Base-by-base conservation (phyloP, 2,113 vertebrate species). In the Agapornis roseicollis region DNA sequence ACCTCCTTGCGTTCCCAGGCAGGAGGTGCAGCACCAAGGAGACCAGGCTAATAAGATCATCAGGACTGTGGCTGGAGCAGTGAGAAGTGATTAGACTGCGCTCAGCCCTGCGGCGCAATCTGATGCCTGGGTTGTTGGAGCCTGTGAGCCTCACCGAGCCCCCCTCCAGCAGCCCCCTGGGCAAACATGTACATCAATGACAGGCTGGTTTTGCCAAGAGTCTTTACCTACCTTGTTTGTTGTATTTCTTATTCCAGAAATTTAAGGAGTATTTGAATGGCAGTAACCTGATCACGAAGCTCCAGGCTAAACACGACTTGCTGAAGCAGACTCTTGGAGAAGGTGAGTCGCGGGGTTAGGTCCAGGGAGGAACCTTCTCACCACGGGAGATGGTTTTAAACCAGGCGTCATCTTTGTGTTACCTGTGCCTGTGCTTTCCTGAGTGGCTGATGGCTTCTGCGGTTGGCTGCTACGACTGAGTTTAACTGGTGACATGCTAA, bases 181-280 rank as follows among this genome's bases (percentile, higher is more conserved):
- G 88, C 80, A 41, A 10, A n/a, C 19, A 18, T 1, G 5, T 47
- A 2, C 23, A 5, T 17, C 68, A 77, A 0, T 63, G 8, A 20
- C 4, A 5, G 29, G 16, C 31, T 46, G 2, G 4, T 47, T 22
- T 65, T 66, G 70, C 66, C 56, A 42, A 14, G 13, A 37, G 19
- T 17, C 63, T 81, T 31, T 93, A 76, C 72, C 15, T 64, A 44
- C 52, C 35, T n/a, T 41, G 9, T 86, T 61, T 91, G 60, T 61
- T 87, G 80, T 83, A 11, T 96, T 80, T 96, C 71, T 94, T 27
- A 88, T 93, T 97, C 20, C 98, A 99, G 99, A 99, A 99, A 97
- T 99, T 99, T 95, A 99, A 99, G 87, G 99, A 99, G 90, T 99
- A 99, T 93, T 97, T 99, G 97, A 99, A 99, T 42, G 99, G 99